phyloP scores from a whole-genome alignment of 1,140 invertebrate species.

The Diploscapter pachys region DNA sequence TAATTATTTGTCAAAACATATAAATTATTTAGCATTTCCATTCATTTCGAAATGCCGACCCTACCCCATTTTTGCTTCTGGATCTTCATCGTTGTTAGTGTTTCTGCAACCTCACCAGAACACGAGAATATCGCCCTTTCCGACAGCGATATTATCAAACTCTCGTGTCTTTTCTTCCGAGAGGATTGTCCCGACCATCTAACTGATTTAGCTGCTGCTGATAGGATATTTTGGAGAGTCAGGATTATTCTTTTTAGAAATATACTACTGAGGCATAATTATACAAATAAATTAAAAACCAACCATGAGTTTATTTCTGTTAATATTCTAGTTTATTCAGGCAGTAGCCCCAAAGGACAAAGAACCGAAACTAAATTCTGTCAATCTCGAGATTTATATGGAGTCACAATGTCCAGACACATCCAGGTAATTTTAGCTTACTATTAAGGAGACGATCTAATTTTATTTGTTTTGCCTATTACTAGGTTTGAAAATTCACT shows the following conservation, averaged over 20 bases:
- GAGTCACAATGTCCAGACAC: slow-evolving; percentile 58
- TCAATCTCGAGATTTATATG: slow-evolving; percentile 47
- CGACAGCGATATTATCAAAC: too few species aligned
- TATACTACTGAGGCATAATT: slow-evolving; percentile 6
- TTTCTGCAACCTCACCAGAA: too few species aligned
- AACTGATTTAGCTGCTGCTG: slow-evolving; percentile 22
- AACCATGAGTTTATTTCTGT: slow-evolving; percentile 8
- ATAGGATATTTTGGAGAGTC: slow-evolving; percentile 33
- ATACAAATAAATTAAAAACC: slow-evolving; percentile 5
- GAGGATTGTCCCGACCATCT: slow-evolving; percentile 26
- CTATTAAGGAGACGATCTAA: too few species aligned
- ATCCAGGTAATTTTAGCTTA: slow-evolving; percentile 23
- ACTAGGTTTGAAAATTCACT: too few species aligned
- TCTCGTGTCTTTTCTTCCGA: slow-evolving; percentile 25
- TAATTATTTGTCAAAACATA: too few species aligned
- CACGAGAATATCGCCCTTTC: too few species aligned
- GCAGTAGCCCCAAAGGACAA: not conserved
- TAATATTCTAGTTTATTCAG: slow-evolving; percentile 6
- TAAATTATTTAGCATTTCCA: too few species aligned
- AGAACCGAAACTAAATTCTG: slow-evolving; percentile 27
- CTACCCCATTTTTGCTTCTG: too few species aligned
- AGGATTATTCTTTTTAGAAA: slow-evolving; percentile 1
- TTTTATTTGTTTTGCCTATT: too few species aligned
- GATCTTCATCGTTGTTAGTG: too few species aligned
- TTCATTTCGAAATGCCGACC: too few species aligned